phyloP scores from a whole-genome alignment of 2,113 vertebrate genomes.

The Setophaga coronata region DNA sequence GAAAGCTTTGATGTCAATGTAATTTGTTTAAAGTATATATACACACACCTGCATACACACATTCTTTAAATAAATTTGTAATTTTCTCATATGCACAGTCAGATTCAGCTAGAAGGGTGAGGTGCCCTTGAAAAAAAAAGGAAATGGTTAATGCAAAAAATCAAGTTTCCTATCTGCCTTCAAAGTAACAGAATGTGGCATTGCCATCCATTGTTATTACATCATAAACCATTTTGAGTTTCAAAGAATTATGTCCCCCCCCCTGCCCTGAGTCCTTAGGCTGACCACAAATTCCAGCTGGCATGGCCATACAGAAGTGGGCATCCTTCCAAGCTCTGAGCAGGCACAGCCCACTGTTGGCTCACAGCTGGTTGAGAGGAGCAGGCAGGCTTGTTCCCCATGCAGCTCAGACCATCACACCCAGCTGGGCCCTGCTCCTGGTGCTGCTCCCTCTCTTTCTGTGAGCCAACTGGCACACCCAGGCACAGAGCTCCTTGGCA shows the following conservation, averaged over 20 bases:
- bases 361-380: neutral
- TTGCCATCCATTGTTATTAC: neutral
- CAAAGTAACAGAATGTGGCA: neutral
- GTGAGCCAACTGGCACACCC: neutral
- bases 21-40: neutral
- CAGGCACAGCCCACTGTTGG: neutral
- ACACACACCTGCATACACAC: neutral
- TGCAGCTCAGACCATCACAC: neutral
- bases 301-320: neutral
- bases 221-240: neutral
- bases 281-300: neutral
- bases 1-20: neutral
- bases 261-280: neutral
- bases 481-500: neutral
- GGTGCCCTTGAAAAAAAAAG: neutral
- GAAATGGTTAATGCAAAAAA: neutral
- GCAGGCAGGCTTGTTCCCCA: rapidly evolving
- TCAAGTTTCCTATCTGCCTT: neutral
- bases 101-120: neutral
- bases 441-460: neutral
- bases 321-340: neutral
- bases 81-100: neutral
- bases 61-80: neutral
- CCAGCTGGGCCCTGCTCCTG: neutral
- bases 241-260: neutral